Base-by-base conservation (phyloP, 1,140 invertebrate genomes). In the Rhizoglyphus robini region DNA sequence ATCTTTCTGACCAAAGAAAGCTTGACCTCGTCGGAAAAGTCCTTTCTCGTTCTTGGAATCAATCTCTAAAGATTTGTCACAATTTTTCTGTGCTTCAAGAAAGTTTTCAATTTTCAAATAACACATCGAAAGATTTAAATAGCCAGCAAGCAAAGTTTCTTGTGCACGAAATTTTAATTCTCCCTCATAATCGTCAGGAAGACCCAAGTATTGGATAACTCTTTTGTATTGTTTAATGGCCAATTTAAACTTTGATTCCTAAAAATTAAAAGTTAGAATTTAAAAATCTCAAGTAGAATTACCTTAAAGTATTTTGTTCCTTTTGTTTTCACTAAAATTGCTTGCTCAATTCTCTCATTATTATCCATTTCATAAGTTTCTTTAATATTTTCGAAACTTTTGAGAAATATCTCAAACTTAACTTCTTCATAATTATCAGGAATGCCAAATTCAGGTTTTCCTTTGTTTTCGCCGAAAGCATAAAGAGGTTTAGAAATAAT, bases 171-270 rank as follows among this genome's bases (percentile, higher is more conserved):
- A 15, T 25, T 64, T 64, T 13, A 64, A 25, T n/a, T 64, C 63
- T 31, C 18, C 8, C 4, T 64, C 63, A 27, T 51, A 64, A 23
- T 64, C 46, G 4, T 64, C 63, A 2, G 36, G 2, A 34, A 29
- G 74, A 69, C 66, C 70, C 75, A 71, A 75, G 70, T 11, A 76
- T 75, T 68, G 78, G 77, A 70, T 74, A 65, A 88, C 81, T 72
- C 86, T 87, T 68, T 84, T 85, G 74, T 96, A 97, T 79, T 91
- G 87, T 75, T 88, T 91, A 36, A 86, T 80, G n/a, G 94, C 91
- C 64, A 91, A 67, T 51, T 78, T 74, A 70, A 82, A 86, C 73
- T 93, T 90, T 59, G 79, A 82, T 2, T 79, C 76, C 75, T 92
- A 64, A 38, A 66, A 30, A 68, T 4, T 64, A 62, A 46, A 20